phyloP scores from a whole-genome alignment of 2,113 vertebrate species.

The Acinonyx jubatus region DNA sequence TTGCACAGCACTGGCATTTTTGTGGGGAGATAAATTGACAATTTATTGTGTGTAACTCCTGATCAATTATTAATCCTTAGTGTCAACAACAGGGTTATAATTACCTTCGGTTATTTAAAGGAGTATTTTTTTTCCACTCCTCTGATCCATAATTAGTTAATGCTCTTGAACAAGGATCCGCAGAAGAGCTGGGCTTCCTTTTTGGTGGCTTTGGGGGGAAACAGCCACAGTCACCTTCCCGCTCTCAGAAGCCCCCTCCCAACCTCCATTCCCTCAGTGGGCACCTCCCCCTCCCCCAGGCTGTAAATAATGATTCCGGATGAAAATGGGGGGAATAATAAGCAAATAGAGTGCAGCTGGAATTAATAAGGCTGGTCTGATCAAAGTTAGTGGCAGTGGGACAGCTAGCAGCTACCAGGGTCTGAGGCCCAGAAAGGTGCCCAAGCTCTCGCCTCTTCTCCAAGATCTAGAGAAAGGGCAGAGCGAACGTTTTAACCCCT shows the following conservation, averaged over 20 bases:
- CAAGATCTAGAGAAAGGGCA: conserved; percentile 77
- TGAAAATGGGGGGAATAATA: conserved; percentile 80
- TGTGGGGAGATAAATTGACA: conserved; percentile 84
- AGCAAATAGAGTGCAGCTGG: conserved; percentile 87
- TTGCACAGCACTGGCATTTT: conserved; percentile 30
- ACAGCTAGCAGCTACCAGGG: conserved; percentile 64
- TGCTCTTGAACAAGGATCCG: conserved; percentile 81
- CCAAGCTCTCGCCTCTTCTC: conserved; percentile 60
- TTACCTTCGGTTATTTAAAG: conserved; percentile 87
- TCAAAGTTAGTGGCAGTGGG: conserved; percentile 80
- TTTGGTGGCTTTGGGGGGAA: background rate
- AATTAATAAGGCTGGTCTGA: conserved; percentile 83
- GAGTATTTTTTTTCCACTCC: conserved; percentile 84
- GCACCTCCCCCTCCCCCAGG: background rate
- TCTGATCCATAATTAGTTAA: conserved; percentile 86
- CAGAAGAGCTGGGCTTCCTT: conserved; percentile 73
- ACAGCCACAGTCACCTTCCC: background rate
- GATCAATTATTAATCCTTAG: conserved; percentile 90
- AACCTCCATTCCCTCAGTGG: background rate
- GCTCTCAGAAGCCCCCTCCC: background rate
- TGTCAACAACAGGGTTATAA: conserved; percentile 88
- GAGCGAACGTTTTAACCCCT: conserved; percentile 70
- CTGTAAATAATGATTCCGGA: conserved; percentile 84
- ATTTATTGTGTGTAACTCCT: conserved; percentile 86
- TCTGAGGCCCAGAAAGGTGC: conserved; percentile 81